Conservation (phyloP, 2,113 vertebrate genomes). For the Nansenia antarctica region DNA sequence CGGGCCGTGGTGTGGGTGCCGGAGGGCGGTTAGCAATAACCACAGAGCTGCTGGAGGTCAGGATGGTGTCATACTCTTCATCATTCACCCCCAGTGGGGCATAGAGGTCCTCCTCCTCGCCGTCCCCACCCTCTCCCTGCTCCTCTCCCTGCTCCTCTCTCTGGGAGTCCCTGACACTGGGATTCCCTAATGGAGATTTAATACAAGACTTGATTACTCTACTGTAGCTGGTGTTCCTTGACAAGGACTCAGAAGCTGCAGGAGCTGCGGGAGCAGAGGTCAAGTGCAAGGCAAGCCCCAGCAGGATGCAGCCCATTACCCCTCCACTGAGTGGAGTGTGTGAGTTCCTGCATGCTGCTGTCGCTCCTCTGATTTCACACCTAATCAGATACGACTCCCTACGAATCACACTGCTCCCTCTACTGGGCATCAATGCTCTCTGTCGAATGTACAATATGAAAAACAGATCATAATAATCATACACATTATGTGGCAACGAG, state of each 20-base stretch:
- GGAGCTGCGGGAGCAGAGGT: not conserved
- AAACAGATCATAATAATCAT: no score
- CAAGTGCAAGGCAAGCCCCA: not conserved
- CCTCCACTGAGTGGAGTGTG: not conserved
- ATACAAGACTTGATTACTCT: not conserved
- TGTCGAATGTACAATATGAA: not conserved
- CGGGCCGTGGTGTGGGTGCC: slow-evolving; percentile 73
- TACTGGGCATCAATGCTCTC: not conserved
- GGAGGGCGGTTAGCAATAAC: slow-evolving; percentile 73
- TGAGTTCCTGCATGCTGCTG: slow-evolving; percentile 8
- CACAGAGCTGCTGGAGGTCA: slow-evolving; percentile 38
- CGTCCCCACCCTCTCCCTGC: slow-evolving; percentile 48
- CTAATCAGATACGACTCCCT: slow-evolving; percentile 10
- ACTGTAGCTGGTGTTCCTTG: no score
- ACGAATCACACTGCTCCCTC: not conserved
- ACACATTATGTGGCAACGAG: no score
- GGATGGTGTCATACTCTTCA: slow-evolving; percentile 68
- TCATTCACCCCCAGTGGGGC: slow-evolving; percentile 40
- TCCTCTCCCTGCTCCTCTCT: slow-evolving; percentile 20
- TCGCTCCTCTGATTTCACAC: slow-evolving; percentile 21
- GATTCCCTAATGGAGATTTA: slow-evolving; percentile 40
- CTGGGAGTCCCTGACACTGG: slow-evolving; percentile 20
- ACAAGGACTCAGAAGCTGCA: no score
- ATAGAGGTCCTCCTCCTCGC: slow-evolving; percentile 60
- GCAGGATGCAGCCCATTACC: not conserved